These are phyloP conservation scores for Anguilla anguilla DNA, from an alignment of 2,797 vertebrate species.

Conservation along the genomic window DNA sequence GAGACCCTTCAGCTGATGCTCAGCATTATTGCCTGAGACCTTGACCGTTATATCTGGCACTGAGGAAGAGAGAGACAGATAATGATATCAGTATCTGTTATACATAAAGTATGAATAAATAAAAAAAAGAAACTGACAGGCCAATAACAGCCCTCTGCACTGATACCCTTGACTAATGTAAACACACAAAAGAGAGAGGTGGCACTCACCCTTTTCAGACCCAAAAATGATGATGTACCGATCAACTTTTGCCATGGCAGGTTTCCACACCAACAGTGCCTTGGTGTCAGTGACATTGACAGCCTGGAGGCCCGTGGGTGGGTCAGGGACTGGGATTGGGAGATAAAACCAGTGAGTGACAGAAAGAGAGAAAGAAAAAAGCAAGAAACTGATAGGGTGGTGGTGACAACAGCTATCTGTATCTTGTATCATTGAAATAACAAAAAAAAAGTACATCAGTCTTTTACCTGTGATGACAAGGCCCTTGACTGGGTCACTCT, in stretches of 20 bases:
- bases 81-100: not conserved
- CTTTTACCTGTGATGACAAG: slow-evolving; percentile 78
- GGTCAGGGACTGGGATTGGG: slow-evolving; percentile 74
- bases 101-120: not conserved
- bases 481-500: slow-evolving; percentile 77
- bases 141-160: not conserved
- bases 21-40: slow-evolving; percentile 75
- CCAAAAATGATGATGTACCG: slow-evolving; percentile 80
- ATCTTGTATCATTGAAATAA: not conserved
- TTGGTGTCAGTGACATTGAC: slow-evolving; percentile 77
- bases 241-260: slow-evolving; percentile 81
- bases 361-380: too few species aligned
- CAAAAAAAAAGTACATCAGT: not conserved
- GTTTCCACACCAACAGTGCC: slow-evolving; percentile 80
- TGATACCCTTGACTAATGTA: not conserved
- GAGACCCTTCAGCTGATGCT: slow-evolving; percentile 76
- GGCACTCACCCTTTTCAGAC: slow-evolving; percentile 79
- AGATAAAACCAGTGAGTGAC: slow-evolving; percentile 7
- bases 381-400: not conserved
- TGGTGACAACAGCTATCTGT: not conserved
- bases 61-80: slow-evolving; percentile 41
- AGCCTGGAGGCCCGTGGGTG: slow-evolving; percentile 77
- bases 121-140: not conserved
- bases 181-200: not conserved
- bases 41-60: slow-evolving; percentile 78